phyloP scores from a whole-genome alignment of 2,113 vertebrate species.

The Pterocles burchelli region DNA sequence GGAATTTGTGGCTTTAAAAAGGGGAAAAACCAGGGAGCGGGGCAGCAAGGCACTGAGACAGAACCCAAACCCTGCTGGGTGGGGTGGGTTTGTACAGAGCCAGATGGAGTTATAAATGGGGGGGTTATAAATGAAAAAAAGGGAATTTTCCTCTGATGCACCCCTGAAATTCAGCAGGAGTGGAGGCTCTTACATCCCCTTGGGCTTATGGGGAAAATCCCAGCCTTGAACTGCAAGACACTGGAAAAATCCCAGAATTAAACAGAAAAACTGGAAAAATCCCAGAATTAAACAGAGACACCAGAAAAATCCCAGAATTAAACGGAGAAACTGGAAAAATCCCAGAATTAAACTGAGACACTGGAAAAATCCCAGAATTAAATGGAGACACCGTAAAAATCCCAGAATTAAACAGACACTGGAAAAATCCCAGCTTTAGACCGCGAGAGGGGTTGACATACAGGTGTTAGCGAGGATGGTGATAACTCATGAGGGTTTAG shows the following conservation, averaged over 20 bases:
- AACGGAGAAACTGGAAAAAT: no score
- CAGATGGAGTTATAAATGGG: no score
- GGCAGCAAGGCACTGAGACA: not conserved
- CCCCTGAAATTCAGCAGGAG: not conserved
- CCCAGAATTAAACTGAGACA: no score
- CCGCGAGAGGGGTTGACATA: not conserved
- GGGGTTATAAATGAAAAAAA: not conserved
- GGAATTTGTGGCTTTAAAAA: not conserved
- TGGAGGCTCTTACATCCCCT: not conserved
- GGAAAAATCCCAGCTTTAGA: not conserved
- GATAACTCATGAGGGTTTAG: not conserved
- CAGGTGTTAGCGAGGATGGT: not conserved
- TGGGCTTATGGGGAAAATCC: not conserved
- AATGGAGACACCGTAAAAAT: no score
- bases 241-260: no score
- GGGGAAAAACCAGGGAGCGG: not conserved
- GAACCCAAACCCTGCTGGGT: not conserved
- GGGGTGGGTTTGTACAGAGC: not conserved
- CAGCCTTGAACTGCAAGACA: not conserved
- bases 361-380: no score
- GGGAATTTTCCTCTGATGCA: not conserved
- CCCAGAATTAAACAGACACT: no score
- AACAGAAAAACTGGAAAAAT: no score
- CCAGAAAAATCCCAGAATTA: no score
- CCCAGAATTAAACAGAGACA: no score